These are phyloP conservation scores for Sceloporus tristichus DNA, from an alignment of 2,113 vertebrate species.

Conservation along the genomic window DNA sequence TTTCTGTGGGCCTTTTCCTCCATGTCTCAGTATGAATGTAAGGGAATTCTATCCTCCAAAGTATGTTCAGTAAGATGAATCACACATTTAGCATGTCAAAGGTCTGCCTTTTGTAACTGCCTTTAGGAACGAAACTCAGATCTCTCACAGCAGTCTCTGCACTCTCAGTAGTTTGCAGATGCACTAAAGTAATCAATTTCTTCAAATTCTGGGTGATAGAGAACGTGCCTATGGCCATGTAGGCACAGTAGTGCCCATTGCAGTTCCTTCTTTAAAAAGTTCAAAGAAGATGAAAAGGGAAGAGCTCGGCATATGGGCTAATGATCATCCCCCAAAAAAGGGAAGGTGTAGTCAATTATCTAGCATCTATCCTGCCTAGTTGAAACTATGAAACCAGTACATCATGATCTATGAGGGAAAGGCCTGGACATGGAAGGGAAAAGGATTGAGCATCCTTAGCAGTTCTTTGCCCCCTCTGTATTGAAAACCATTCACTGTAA, in stretches of 20 bases:
- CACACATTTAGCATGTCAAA: no score
- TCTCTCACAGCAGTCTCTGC: neutral
- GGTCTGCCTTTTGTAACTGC: no score
- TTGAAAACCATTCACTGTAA: constrained; percentile 30
- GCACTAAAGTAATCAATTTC: neutral
- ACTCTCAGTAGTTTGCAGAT: neutral
- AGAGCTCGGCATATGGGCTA: constrained; percentile 6
- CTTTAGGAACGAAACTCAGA: no score
- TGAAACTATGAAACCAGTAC: constrained; percentile 1
- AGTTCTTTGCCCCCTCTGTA: neutral
- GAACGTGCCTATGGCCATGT: neutral
- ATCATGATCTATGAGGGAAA: constrained; percentile 1
- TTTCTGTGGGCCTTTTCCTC: no score
- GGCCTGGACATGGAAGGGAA: neutral
- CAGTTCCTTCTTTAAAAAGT: neutral
- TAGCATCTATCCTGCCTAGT: constrained; percentile 5
- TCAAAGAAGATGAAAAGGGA: neutral
- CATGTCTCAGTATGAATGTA: no score
- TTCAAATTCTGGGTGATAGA: neutral
- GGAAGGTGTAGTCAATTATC: constrained; percentile 13
- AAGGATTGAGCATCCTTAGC: constrained; percentile 5
- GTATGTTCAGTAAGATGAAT: no score
- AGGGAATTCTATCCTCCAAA: no score
- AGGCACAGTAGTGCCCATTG: neutral
- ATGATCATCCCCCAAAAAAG: neutral